Evolutionary conservation across 2,888 invertebrate species (phyloP).

Genomic region (Drosophila putrida): DNA sequence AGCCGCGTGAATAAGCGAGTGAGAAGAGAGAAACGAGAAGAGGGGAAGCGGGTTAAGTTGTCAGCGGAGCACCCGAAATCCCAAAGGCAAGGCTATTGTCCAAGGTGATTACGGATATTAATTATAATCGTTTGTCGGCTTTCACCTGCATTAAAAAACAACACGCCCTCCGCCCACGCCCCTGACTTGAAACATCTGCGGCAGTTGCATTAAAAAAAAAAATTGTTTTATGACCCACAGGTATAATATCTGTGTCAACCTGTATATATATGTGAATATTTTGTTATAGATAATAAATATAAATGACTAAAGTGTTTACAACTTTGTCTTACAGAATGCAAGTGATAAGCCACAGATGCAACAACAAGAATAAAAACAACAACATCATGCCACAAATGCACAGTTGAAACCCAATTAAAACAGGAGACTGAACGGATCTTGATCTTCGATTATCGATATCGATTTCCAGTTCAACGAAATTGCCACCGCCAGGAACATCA

Average conservation of each 20-base stretch:
- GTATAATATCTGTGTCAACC: slow-evolving; percentile 31
- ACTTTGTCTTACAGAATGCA: slow-evolving; percentile 69
- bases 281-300: slow-evolving; percentile 23
- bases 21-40: background rate
- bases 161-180: slow-evolving; percentile 4
- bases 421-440: slow-evolving; percentile 43
- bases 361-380: slow-evolving; percentile 28
- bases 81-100: slow-evolving; percentile 6
- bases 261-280: slow-evolving; percentile 18
- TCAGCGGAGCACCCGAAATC: slow-evolving; percentile 69
- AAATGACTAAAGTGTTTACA: slow-evolving; percentile 32
- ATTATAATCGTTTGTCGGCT: slow-evolving; percentile 48
- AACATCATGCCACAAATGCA: slow-evolving; percentile 50
- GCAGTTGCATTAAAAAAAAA: slow-evolving; percentile 19
- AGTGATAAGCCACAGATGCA: slow-evolving; percentile 30
- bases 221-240: slow-evolving; percentile 53
- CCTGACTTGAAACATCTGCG: slow-evolving; percentile 48
- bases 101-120: slow-evolving; percentile 7
- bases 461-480: slow-evolving; percentile 21
- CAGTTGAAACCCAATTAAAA: slow-evolving; percentile 56
- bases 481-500: slow-evolving; percentile 18
- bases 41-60: slow-evolving; percentile 25
- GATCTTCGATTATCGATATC: slow-evolving; percentile 7
- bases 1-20: slow-evolving; percentile 71
- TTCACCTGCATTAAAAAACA: slow-evolving; percentile 38